Evolutionary conservation across 2,888 invertebrate genomes (phyloP).

Genomic region (Apocheima hispidaria): DNA sequence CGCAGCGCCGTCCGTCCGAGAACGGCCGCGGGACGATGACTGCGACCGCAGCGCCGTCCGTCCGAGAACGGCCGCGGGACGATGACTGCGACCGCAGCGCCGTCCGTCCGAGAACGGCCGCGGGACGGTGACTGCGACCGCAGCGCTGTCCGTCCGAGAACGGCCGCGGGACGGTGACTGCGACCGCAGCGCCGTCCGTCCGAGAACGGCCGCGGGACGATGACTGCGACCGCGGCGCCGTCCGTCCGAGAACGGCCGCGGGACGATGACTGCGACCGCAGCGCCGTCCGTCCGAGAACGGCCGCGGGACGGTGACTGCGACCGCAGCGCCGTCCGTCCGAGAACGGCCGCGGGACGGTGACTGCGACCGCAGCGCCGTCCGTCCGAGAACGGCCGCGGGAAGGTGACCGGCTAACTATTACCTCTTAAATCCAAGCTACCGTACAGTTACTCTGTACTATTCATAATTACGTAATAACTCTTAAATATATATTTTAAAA

Average conservation of each 20-base stretch:
- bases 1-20: too few relatives aligned
- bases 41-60: too few relatives aligned
- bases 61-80: slow-evolving; percentile 1
- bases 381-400: neutral
- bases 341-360: too few relatives aligned
- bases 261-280: slow-evolving; percentile 46
- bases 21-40: slow-evolving; percentile 7
- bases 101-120: too few relatives aligned
- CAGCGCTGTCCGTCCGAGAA: neutral
- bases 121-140: too few relatives aligned
- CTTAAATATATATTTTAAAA: slow-evolving; percentile 84
- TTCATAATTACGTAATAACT: slow-evolving; percentile 80
- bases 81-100: slow-evolving; percentile 37
- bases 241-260: too few relatives aligned
- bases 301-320: too few relatives aligned
- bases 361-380: slow-evolving; percentile 35
- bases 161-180: too few relatives aligned
- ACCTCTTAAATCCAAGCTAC: slow-evolving; percentile 43
- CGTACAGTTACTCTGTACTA: slow-evolving; percentile 65
- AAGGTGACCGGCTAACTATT: slow-evolving; percentile 17
- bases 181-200: slow-evolving; percentile 16
- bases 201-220: too few relatives aligned
- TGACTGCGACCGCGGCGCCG: slow-evolving; percentile 40
- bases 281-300: neutral
- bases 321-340: neutral